Evolutionary conservation across 2,888 invertebrate species (phyloP).

Genomic region (Xanthia icteritia): DNA sequence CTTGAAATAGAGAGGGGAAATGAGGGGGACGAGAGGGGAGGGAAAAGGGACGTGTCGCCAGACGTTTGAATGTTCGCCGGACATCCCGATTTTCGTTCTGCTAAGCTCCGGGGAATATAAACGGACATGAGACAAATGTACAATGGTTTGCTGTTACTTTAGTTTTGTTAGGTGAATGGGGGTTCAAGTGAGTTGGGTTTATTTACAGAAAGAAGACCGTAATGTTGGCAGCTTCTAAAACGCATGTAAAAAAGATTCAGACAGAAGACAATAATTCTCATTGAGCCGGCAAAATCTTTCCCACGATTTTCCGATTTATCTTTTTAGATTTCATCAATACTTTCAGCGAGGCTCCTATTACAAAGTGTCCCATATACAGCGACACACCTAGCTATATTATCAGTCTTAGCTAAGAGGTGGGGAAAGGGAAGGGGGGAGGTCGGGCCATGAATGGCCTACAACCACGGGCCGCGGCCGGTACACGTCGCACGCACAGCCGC

Average conservation of each 20-base stretch:
- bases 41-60: slow-evolving; percentile 45
- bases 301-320: background rate
- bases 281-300: background rate
- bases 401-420: slow-evolving; percentile 1
- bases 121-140: slow-evolving; percentile 42
- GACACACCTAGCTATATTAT: slow-evolving; percentile 44
- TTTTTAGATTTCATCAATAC: background rate
- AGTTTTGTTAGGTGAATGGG: slow-evolving; percentile 12
- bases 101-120: slow-evolving; percentile 41
- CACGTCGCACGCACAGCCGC: slow-evolving; percentile 44
- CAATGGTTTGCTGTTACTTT: slow-evolving; percentile 28
- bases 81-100: slow-evolving; percentile 45
- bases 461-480: slow-evolving; percentile 32
- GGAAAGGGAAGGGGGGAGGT: slow-evolving; percentile 1
- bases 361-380: background rate
- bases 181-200: background rate
- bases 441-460: slow-evolving; percentile 57
- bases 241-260: background rate
- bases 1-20: slow-evolving; percentile 40
- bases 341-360: background rate
- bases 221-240: background rate
- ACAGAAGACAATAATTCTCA: background rate
- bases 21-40: slow-evolving; percentile 6
- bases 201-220: background rate
- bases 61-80: slow-evolving; percentile 46